These are phyloP conservation scores for Glyptemys insculpta DNA, from an alignment of 2,797 vertebrate species.

Conservation along the genomic window DNA sequence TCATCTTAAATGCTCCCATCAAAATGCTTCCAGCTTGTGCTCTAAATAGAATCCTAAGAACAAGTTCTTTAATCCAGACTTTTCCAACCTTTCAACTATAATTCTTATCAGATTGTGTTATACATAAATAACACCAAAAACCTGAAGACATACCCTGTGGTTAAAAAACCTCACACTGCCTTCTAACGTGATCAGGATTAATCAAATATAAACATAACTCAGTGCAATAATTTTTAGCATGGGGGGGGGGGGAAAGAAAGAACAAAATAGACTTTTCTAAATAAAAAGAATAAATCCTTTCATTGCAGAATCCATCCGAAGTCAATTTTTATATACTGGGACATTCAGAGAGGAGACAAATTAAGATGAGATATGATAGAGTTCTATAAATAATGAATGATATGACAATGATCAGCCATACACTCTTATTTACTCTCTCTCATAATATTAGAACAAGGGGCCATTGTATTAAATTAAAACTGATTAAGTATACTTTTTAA, in stretches of 20 bases:
- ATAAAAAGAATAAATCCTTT: not conserved
- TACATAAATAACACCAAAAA: not conserved
- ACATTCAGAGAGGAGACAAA: not conserved
- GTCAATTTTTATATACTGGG: not conserved
- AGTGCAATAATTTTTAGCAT: not conserved
- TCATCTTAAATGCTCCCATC: not conserved
- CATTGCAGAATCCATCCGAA: not conserved
- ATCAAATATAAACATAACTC: conserved; percentile 11
- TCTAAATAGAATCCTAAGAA: conserved; percentile 10
- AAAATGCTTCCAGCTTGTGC: not conserved
- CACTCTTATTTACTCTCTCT: not conserved
- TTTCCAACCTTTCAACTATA: conserved; percentile 31
- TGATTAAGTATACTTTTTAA: not conserved
- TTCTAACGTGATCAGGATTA: not conserved
- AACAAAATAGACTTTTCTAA: not conserved
- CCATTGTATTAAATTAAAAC: not conserved
- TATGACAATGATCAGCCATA: not conserved
- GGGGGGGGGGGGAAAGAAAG: not conserved
- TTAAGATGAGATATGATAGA: not conserved
- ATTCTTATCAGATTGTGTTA: conserved; percentile 11
- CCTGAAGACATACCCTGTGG: not conserved
- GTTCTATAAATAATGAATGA: not conserved
- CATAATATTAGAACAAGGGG: not conserved
- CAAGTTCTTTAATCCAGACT: not conserved
- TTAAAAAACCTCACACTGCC: not conserved